Percentiles rank a stretch among this genome's conserved stretches.
phyloP scores from a whole-genome alignment of 2,888 invertebrate genomes.

The Spilosoma lubricipeda region DNA sequence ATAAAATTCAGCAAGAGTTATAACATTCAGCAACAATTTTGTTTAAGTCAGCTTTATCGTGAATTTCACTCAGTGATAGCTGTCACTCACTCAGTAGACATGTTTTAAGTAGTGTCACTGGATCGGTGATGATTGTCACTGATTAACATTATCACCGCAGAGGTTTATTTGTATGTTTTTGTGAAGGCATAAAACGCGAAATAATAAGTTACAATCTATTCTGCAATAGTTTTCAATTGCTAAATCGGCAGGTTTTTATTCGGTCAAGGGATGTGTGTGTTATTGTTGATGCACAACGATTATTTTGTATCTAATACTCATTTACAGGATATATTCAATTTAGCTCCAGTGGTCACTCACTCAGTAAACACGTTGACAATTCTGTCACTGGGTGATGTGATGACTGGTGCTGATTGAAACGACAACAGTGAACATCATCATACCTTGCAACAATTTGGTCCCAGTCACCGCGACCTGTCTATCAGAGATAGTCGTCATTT shows the following conservation, averaged over 20 bases:
- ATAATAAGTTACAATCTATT: not conserved
- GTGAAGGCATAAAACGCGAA: too few species aligned
- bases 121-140: slow-evolving; percentile 6
- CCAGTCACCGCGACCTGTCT: not conserved
- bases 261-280: slow-evolving; percentile 30
- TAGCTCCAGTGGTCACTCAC: slow-evolving; percentile 11
- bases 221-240: slow-evolving; percentile 14
- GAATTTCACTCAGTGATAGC: not conserved
- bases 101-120: slow-evolving; percentile 11
- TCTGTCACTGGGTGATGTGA: slow-evolving; percentile 35
- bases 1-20: slow-evolving; percentile 11
- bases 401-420: slow-evolving; percentile 1
- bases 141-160: not conserved
- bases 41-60: not conserved
- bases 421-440: too few species aligned
- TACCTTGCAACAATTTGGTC: not conserved
- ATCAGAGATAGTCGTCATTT: slow-evolving; percentile 12
- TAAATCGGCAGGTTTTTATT: slow-evolving; percentile 35
- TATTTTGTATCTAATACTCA: too few species aligned
- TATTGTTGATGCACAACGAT: slow-evolving; percentile 7
- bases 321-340: too few species aligned
- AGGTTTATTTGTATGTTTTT: too few species aligned
- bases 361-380: slow-evolving; percentile 25
- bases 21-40: slow-evolving; percentile 9
- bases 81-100: not conserved